Base-by-base conservation (phyloP, 2,113 vertebrate genomes). In the Tenebrosternarchus preto region DNA sequence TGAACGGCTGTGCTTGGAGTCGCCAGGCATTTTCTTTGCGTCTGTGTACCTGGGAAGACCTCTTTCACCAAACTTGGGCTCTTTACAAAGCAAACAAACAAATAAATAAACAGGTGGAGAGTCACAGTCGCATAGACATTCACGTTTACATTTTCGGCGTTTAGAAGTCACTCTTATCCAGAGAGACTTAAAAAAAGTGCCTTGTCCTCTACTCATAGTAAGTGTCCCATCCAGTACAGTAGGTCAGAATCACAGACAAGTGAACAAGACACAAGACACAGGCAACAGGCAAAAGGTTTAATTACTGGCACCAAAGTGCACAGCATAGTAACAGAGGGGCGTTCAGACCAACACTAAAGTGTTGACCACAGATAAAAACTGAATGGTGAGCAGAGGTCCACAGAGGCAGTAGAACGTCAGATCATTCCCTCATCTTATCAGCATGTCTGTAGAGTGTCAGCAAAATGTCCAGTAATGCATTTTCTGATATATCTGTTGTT, bases 1-100 rank as follows among this genome's bases (percentile, higher is more conserved):
- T 90, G 92, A 92, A 89, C 84, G 91, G 87, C 87, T 86, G 78
- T 68, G 81, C 88, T 86, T 80, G 90, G 67, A 88, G 90, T 84
- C 81, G 80, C 80, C 87, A 87, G 87, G 87, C 88, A 92, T 91
- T 91, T n/a, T 90, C 89, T 68, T 57, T 73, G 50, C 2, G 24
- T 55, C 70, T 31, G 50, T 53, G 46, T 59, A 39, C 86, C 87
- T 89, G 88, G 82, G 39, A 82, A 81, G 84, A 88, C 81, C 81
- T 82, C 79, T 80, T 61, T 86, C 85, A 83, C 85, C 88, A 88
- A 78, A 82, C 71, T 69, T 31, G 76, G 86, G 75, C 71, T 68
- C 25, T 81, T 80, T 46, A 60, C 76, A 22, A 57, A 59, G 19
- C 50, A 57, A 12, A 20, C 17, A 71, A 53, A 79, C 71, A 87